These are phyloP conservation scores for Rhamphomyia laevipes DNA, from an alignment of 2,888 invertebrate genomes.

Conservation along the genomic window DNA sequence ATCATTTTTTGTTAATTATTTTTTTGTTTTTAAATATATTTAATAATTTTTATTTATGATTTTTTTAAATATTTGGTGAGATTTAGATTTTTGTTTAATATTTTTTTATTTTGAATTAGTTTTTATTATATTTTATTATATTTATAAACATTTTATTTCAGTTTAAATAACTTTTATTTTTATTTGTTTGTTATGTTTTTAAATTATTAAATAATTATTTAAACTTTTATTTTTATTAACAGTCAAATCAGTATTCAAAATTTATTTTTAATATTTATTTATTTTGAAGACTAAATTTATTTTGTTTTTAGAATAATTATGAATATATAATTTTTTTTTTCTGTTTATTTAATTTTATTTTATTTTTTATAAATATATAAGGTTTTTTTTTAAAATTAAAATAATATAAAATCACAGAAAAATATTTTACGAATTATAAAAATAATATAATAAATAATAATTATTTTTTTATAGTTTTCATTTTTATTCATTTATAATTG, in stretches of 20 bases:
- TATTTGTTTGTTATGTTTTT: background rate
- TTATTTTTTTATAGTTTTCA: no score
- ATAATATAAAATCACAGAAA: slow-evolving; percentile 9
- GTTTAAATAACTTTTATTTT: slow-evolving; percentile 7
- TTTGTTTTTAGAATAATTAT: slow-evolving; percentile 4
- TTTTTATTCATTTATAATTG: no score
- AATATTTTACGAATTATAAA: no score
- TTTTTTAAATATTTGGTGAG: background rate
- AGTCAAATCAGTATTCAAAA: background rate
- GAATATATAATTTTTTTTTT: background rate
- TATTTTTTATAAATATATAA: slow-evolving; percentile 17
- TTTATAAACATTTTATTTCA: slow-evolving; percentile 5
- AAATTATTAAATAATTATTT: background rate
- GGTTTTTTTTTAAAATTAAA: slow-evolving; percentile 15
- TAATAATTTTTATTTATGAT: background rate
- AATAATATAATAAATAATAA: no score
- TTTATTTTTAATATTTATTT: background rate
- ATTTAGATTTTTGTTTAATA: background rate
- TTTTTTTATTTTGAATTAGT: slow-evolving; percentile 1
- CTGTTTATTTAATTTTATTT: background rate
- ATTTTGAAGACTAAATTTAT: background rate
- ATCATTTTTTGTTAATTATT: slow-evolving; percentile 8
- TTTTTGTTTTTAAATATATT: slow-evolving; percentile 8
- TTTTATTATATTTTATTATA: slow-evolving; percentile 1
- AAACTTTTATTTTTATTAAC: background rate